Evolutionary conservation across 2,797 vertebrate species (phyloP).

Genomic region (Gambusia yucatana): DNA sequence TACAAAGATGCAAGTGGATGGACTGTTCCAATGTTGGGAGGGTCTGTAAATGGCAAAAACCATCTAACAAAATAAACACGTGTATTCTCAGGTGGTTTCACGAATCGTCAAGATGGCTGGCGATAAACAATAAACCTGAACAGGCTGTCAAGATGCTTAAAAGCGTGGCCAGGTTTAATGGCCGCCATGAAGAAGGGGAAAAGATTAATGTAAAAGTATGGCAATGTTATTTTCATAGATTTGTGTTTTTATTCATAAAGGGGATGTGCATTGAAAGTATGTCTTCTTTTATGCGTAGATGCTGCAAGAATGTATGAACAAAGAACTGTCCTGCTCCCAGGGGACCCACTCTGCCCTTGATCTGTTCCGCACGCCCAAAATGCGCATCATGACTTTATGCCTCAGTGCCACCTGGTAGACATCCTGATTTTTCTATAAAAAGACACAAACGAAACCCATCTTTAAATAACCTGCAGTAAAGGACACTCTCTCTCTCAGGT

Average conservation of each 20-base stretch:
- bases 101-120: constrained; percentile 89
- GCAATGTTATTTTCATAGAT: background rate
- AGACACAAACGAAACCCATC: background rate
- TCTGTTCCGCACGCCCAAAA: constrained; percentile 82
- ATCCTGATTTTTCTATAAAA: background rate
- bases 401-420: constrained; percentile 85
- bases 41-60: background rate
- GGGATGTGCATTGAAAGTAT: background rate
- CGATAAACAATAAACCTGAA: constrained; percentile 79
- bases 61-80: background rate
- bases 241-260: background rate
- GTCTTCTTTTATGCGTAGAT: constrained; percentile 63
- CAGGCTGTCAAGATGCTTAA: constrained; percentile 81
- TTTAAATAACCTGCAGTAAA: background rate
- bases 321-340: constrained; percentile 78
- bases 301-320: constrained; percentile 84
- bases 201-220: constrained; percentile 79
- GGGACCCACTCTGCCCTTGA: constrained; percentile 76
- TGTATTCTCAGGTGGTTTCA: constrained; percentile 84
- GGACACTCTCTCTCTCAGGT: constrained; percentile 73
- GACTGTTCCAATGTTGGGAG: background rate
- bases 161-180: constrained; percentile 82
- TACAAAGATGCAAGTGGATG: background rate
- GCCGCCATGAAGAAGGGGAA: constrained; percentile 71
- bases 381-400: constrained; percentile 83